Evolutionary conservation across 1,140 invertebrate genomes (phyloP), one percentile per base, ranked within the genome.

Genomic region (Drosophila truncata): DNA sequence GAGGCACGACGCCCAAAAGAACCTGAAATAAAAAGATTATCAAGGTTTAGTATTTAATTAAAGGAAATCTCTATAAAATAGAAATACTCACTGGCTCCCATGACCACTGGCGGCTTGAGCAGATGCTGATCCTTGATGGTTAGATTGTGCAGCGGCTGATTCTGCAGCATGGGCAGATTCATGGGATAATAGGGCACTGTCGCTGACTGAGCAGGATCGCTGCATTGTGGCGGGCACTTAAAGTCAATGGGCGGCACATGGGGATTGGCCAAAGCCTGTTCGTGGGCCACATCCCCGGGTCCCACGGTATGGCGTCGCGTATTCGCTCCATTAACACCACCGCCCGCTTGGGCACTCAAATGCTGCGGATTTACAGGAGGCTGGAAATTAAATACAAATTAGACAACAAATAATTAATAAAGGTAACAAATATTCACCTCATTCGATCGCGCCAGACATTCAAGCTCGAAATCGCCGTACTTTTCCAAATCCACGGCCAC

Each of bases 61-160:
- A 9, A 50, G 7, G 11, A 37, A 54, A 7, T 23, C 0, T 6
- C 2, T n/a, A n/a, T 11, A 14, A 49, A 50, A n/a, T 10, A 23
- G 2, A 0, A 33, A 10, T 50, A 94, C 94, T 94, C 91, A 97
- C 97, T 96, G 78, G 96, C 96, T 66, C 96, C 97, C 95, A 98
- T 96, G 11, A 97, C 96, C 58, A 96, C 95, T 3, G 98, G 98
- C 41, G 98, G 98, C 93, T 98, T 98, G 41, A 99, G 93, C 73
- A 99, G 94, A 93, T 99, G 97, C 84, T 98, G 97, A 94, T 99
- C 97, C 92, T 98, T 98, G 64, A 98, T 96, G 83, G 96, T 96
- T 93, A 97, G 97, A 93, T 97, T 97, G 82, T 97, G 96, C 75
- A 94, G 92, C 44, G 96, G 96, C 72, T 96, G 95, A 92, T 96